Evolutionary conservation across 2,113 vertebrate genomes (phyloP).

Genomic region (Calonectris borealis): DNA sequence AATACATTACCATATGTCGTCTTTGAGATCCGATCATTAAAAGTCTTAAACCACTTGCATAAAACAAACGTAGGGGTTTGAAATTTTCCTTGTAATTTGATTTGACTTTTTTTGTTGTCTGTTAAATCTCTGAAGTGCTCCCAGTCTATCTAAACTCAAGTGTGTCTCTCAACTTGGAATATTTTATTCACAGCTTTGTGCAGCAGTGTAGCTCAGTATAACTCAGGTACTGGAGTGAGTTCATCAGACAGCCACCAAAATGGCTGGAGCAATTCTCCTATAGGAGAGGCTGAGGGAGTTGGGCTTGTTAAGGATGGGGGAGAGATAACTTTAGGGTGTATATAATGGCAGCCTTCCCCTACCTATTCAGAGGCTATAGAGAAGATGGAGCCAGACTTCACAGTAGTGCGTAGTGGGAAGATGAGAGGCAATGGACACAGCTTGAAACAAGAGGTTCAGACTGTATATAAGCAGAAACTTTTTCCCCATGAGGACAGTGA

Average conservation of each 20-base stretch:
- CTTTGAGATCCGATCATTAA: not conserved
- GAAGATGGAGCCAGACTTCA: not conserved
- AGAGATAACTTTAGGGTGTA: not conserved
- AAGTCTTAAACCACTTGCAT: fast-evolving
- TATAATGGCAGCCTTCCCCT: not conserved
- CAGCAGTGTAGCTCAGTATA: not conserved
- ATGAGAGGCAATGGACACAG: not conserved
- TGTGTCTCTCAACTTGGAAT: not conserved
- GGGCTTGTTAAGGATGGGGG: not conserved
- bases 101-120: not conserved
- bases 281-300: not conserved
- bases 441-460: not conserved
- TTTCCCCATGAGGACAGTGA: not conserved
- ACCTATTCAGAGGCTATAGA: not conserved
- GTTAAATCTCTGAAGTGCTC: not conserved
- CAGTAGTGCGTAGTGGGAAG: not conserved
- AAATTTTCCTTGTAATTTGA: not conserved
- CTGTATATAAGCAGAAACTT: not conserved
- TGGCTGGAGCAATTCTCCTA: not conserved
- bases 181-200: not conserved
- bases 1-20: fast-evolving
- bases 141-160: not conserved
- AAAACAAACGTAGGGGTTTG: not conserved
- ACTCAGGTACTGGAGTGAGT: not conserved
- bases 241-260: not conserved